Base-by-base conservation (phyloP, 2,888 invertebrate genomes). In the Monopis laevigella region DNA sequence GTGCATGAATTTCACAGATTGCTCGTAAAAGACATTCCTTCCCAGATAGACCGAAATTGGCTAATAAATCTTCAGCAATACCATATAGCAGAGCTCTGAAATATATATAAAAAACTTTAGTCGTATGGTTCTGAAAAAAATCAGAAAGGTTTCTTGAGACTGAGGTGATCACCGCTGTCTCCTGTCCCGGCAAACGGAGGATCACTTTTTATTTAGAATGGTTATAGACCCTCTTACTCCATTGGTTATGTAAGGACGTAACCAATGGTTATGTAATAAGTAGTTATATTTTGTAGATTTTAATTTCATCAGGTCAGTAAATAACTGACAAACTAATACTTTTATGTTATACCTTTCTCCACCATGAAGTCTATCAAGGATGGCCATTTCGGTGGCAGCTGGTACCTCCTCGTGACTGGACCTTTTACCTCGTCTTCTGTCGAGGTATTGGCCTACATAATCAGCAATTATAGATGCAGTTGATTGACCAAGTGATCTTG, bases 1-100 rank as follows among this genome's bases (percentile, higher is more conserved):
- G 87, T 0, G 93, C 89, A 55, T 93, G 92, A 29, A 93, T 88
- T 68, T 93, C 93, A 55, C 93, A 93, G 46, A 93, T 93, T 1
- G 92, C 90, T 47, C 93, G 78, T 36, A 93, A 68, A 1, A 93
- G 65, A 57, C 93, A 93, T 2, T 92, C 92, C 55, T 87, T 90
- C 16, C 93, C 93, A 48, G 92, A 86, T 71, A 93, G 70, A 1
- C 93, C 93, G 47, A 93, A 89, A 51, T 89, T 92, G 30, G 87
- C 84, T 40, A 93, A 66, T 59, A 93, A 84, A 55, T 93, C 92
- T 61, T 93, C 93, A 1, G 90, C 85, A 2, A 88, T 83, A 1
- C 88, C 86, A 52, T 92, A 93, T 43, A 93, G 72, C 44, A 93
- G 63, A 1, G 92, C 92, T 54, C 92, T 83, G 66, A 43, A 65